phyloP scores from a whole-genome alignment of 1,140 invertebrate genomes.

The Notospermus geniculatus region DNA sequence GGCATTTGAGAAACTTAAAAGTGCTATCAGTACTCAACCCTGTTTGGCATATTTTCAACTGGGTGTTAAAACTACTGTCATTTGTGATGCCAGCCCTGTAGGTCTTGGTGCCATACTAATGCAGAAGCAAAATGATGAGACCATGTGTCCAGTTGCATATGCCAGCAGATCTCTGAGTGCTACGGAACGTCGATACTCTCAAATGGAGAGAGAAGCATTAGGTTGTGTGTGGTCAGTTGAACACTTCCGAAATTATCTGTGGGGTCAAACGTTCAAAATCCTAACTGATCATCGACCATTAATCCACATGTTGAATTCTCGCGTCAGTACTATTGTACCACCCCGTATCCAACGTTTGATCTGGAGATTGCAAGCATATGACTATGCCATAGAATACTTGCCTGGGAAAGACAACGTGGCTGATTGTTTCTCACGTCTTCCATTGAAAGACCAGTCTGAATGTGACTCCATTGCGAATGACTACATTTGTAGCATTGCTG shows the following conservation, averaged over 20 bases:
- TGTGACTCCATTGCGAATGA: background rate
- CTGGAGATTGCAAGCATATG: background rate
- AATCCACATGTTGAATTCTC: background rate
- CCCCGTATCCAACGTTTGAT: background rate
- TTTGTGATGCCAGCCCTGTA: slow-evolving; percentile 54
- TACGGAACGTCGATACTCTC: background rate
- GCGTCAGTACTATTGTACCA: background rate
- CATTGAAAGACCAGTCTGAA: background rate
- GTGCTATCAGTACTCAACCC: slow-evolving; percentile 12
- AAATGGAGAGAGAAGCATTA: background rate
- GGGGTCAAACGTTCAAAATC: background rate
- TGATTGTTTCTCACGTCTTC: background rate
- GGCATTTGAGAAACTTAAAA: slow-evolving; percentile 27
- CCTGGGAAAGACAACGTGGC: background rate
- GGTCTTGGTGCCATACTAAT: no score
- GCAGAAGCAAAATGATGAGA: slow-evolving; percentile 7
- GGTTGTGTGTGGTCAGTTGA: background rate
- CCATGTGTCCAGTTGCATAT: background rate
- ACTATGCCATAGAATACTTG: background rate
- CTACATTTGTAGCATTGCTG: background rate
- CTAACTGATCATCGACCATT: background rate
- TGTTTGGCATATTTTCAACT: slow-evolving; percentile 29
- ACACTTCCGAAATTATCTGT: background rate
- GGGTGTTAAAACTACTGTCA: slow-evolving; percentile 14
- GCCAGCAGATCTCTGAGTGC: background rate